Evolutionary conservation across 64 coral and sea anemone species (phyloP).

Genomic region (Stichodactyla mertensii): DNA sequence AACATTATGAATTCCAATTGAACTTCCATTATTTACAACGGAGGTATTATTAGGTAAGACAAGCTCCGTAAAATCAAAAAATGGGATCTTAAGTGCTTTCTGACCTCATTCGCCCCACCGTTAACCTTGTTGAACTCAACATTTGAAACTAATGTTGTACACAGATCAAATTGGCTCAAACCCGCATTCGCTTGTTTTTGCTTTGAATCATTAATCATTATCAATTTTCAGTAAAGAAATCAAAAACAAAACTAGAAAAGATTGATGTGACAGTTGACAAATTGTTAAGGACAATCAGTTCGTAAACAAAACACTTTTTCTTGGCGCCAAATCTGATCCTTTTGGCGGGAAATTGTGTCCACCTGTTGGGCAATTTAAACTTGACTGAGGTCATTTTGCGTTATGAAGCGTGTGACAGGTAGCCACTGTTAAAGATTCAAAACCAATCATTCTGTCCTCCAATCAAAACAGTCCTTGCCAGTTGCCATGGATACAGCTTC

Average conservation of each 20-base stretch:
- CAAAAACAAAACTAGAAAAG: neutral
- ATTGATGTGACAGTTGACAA: neutral
- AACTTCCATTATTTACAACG: too few relatives aligned
- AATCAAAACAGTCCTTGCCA: neutral
- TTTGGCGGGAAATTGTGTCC: neutral
- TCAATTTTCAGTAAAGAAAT: neutral
- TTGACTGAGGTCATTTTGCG: conserved; percentile 30
- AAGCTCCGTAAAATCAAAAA: too few relatives aligned
- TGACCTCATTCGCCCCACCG: too few relatives aligned
- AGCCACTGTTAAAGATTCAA: conserved; percentile 10
- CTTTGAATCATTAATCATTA: neutral
- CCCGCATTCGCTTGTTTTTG: neutral
- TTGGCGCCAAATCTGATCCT: neutral
- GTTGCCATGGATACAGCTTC: neutral
- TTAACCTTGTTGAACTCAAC: too few relatives aligned
- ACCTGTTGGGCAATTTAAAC: neutral
- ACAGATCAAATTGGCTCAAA: too few relatives aligned
- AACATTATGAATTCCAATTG: too few relatives aligned
- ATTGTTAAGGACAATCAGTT: neutral
- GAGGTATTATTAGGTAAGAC: too few relatives aligned
- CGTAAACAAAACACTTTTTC: neutral
- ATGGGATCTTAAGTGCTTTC: too few relatives aligned
- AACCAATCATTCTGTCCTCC: neutral
- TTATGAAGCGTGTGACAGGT: conserved; percentile 25
- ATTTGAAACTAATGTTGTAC: too few relatives aligned